These are phyloP conservation scores for Nematostella vectensis DNA, from an alignment of 92 coral and sea anemone genomes.

Conservation along the genomic window DNA sequence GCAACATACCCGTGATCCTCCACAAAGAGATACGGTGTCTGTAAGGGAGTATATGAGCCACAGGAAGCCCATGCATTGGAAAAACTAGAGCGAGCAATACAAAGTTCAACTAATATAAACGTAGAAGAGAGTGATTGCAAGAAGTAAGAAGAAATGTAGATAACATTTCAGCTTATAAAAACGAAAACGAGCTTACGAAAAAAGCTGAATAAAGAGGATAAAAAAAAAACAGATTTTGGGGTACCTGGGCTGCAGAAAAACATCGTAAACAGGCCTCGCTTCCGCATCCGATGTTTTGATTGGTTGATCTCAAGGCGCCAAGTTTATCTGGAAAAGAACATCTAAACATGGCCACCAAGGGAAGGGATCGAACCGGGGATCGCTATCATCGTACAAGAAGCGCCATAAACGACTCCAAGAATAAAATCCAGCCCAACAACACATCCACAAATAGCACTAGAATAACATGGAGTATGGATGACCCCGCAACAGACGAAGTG, in stretches of 20 bases:
- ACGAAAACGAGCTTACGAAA: no score
- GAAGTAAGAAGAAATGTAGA: not conserved
- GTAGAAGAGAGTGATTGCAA: not conserved
- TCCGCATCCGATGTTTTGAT: slow-evolving; percentile 14
- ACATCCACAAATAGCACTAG: slow-evolving; percentile 8
- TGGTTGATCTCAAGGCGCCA: slow-evolving; percentile 29
- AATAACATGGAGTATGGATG: slow-evolving; percentile 24
- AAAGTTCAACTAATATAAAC: no score
- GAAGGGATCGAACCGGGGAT: slow-evolving; percentile 8
- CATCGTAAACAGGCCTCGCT: no score
- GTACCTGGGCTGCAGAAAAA: no score
- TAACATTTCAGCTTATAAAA: no score
- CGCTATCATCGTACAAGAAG: slow-evolving; percentile 18
- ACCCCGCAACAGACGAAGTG: slow-evolving; percentile 39
- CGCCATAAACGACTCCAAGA: slow-evolving; percentile 12
- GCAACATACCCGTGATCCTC: no score
- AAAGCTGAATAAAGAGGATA: no score
- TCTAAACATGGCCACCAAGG: slow-evolving; percentile 11
- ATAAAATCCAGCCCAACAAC: not conserved
- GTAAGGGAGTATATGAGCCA: no score
- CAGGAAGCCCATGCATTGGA: no score
- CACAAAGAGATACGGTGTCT: no score
- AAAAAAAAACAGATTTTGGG: no score
- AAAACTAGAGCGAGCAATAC: no score
- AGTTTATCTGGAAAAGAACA: slow-evolving; percentile 17